These are phyloP conservation scores for Chironomus riparius DNA, from an alignment of 2,888 invertebrate genomes.

Conservation along the genomic window DNA sequence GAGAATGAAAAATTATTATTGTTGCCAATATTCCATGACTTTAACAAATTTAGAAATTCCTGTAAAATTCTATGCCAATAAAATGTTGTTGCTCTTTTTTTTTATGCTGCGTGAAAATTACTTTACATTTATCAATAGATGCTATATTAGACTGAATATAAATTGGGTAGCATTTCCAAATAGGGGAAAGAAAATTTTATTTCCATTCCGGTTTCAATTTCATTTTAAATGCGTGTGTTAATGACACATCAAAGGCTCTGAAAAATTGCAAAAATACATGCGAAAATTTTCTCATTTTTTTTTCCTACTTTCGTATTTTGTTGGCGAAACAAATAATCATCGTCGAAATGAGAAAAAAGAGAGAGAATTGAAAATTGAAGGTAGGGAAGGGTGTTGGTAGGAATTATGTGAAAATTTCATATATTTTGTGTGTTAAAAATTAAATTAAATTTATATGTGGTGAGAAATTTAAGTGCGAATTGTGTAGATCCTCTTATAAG, in stretches of 20 bases:
- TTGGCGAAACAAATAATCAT: no score
- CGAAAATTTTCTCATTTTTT: background rate
- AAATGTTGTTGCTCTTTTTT: background rate
- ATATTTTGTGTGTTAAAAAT: no score
- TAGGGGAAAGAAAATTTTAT: background rate
- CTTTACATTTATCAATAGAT: slow-evolving; percentile 7
- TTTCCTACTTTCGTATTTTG: background rate
- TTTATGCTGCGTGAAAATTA: background rate
- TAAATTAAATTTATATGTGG: no score
- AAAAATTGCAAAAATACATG: slow-evolving; percentile 10
- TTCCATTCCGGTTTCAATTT: background rate
- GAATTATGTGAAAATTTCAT: no score
- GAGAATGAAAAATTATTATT: background rate
- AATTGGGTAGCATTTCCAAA: background rate
- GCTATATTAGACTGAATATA: background rate
- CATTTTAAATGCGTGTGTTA: slow-evolving; percentile 1
- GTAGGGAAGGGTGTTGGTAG: no score
- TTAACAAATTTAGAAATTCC: no score
- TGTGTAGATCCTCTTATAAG: no score
- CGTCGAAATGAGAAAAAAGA: no score
- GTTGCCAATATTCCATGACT: background rate
- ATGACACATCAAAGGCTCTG: background rate
- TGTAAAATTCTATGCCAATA: background rate
- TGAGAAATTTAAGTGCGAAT: no score
- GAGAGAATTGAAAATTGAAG: no score